Base-by-base conservation (phyloP, 1,140 invertebrate genomes). In the Sinella curviseta region DNA sequence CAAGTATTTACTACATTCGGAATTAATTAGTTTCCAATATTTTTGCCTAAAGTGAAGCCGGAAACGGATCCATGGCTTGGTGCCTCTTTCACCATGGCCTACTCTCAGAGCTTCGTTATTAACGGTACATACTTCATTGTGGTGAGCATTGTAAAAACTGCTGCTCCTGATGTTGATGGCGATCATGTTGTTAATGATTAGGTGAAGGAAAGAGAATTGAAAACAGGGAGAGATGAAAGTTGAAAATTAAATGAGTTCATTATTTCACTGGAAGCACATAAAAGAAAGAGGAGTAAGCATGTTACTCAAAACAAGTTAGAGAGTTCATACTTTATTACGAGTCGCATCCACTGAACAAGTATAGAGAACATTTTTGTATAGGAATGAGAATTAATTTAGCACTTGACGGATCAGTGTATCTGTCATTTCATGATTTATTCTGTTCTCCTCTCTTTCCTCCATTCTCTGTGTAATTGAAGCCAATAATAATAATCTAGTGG, bases 1-100 rank as follows among this genome's bases (percentile, higher is more conserved):
- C 24, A 33, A 31, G 65, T 70, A 70, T 70, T 70, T 33, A 70
- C 65, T 70, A 70, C 65, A 70, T 70, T 70, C 31, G 65, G 31
- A 70, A 70, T 70, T 70, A 70, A 70, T 70, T 70, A 70, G 65
- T 70, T 70, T 70, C 65, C 65, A 70, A 70, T 70, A 70, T 70
- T 70, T 70, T 70, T 30, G 65, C 65, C 65, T 33, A 30, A 24
- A 70, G 65, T 70, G 65, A 70, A 70, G 26, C 65, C 65, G 65
- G 65, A 70, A 70, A 70, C 65, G 65, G 65, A 70, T 70, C 65
- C 30, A 70, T 31, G 65, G 65, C 65, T 70, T 70, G 65, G 30
- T 70, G 30, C 65, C 30, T 70, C 31, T 70, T 70, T 70, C 30
- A 70, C 65, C 57, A 14, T 26, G 8, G 24, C 57, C 24, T 26